Conservation (phyloP, 2,797 vertebrate species). For the Oceanodroma leucorhoa region DNA sequence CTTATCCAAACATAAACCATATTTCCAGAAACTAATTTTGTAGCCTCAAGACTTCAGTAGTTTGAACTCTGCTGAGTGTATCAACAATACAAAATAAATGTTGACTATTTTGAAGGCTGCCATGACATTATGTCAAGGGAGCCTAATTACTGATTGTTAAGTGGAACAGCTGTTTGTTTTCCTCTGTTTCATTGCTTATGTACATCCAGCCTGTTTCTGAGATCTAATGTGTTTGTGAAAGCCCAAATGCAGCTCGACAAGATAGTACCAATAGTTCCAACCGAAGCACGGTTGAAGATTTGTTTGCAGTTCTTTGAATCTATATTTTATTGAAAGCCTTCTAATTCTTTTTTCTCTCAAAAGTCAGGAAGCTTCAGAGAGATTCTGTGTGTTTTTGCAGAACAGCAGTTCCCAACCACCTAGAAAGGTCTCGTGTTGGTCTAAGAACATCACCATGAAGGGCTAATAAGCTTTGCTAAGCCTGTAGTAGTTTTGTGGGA, state of each 20-base stretch:
- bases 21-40: not conserved
- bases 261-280: not conserved
- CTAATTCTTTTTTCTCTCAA: not conserved
- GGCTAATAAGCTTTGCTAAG: not conserved
- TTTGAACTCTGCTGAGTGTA: not conserved
- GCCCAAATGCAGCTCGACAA: not conserved
- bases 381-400: not conserved
- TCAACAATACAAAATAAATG: not conserved
- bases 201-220: not conserved
- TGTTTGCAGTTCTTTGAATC: not conserved
- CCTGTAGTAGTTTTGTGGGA: not conserved
- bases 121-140: not conserved
- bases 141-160: not conserved
- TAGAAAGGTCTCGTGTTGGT: not conserved
- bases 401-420: not conserved
- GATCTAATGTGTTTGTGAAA: not conserved
- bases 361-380: not conserved
- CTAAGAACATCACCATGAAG: not conserved
- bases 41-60: not conserved
- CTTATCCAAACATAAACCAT: not conserved
- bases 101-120: not conserved
- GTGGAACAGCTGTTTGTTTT: slow-evolving; percentile 22
- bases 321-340: not conserved
- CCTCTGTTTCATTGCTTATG: not conserved
- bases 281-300: not conserved